Evolutionary conservation across 2,113 vertebrate species (phyloP), one percentile per base, ranked within the genome.

Genomic region (Calidris pugnax): DNA sequence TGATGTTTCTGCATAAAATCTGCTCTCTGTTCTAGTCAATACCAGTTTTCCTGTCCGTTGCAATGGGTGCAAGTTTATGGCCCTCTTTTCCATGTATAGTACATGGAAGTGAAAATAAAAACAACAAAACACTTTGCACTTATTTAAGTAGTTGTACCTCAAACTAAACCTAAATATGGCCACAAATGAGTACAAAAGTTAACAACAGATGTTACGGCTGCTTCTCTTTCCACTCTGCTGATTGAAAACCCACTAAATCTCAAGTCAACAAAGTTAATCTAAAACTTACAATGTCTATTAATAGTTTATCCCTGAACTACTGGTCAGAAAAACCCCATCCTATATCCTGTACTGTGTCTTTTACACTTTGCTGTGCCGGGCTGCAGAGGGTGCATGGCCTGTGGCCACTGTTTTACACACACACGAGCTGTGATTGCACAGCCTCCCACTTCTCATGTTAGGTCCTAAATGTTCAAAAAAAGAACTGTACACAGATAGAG

Each of bases 361-460:
- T 32, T 35, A 10, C 7, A 5, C 48, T 63, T 87, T 81, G 43
- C 56, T 33, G 20, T 21, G 41, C 47, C 53, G 50, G 1, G 7
- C 55, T 57, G 60, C 45, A 35, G 41, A 32, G 0, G 4, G 28
- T 14, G 21, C 5, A 7, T n/a, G 53, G 57, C 53, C 71, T 14
- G 7, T 24, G n/a, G 66, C 43, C 30, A 30, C 47, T 66, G 16
- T 69, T 93, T 53, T n/a, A n/a, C n/a, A 37, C 20, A 23, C n/a
- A 22, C 0, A 0, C 1, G 1, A 50, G 47, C 39, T 50, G 50
- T 15, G 28, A 74, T 50, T 55, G n/a, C 83, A 45, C 20, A 35
- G n/a, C 27, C 39, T 76, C 27, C 30, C 45, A 8, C 35, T 74
- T 47, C 12, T n/a, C 39, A 18, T 4, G 23, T 20, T 21, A 32